These are phyloP conservation scores for Ferrisia virgata DNA, from an alignment of 2,888 invertebrate genomes.

Conservation along the genomic window DNA sequence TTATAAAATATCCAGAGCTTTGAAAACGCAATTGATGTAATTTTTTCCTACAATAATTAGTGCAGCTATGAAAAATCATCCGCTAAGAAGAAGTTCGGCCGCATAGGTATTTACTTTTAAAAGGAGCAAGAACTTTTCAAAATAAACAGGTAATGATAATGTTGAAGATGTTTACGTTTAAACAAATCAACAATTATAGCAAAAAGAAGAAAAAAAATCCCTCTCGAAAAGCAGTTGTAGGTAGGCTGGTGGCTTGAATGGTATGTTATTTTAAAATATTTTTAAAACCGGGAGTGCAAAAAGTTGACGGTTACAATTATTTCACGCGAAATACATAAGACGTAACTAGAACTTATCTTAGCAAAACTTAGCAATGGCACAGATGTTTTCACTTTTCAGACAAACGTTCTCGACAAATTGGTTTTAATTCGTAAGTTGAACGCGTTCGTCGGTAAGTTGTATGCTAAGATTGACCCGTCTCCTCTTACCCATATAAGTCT, in stretches of 20 bases:
- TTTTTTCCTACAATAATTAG: not conserved
- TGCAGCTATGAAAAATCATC: not conserved
- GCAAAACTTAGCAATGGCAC: not conserved
- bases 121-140: not conserved
- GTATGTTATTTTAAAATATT: not conserved
- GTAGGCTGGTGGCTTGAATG: no score
- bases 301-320: not conserved
- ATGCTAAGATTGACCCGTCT: not conserved
- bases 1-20: not conserved
- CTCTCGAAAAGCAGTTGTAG: no score
- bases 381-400: not conserved
- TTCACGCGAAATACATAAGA: not conserved
- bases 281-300: not conserved
- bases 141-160: not conserved
- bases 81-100: not conserved
- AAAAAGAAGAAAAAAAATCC: not conserved
- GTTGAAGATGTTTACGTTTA: not conserved
- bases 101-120: not conserved
- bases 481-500: not conserved
- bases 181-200: not conserved
- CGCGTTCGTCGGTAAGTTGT: not conserved
- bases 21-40: not conserved
- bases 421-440: not conserved
- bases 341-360: not conserved
- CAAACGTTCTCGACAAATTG: not conserved